phyloP scores from a whole-genome alignment of 2,888 invertebrate genomes.

The Isoperla grammatica region DNA sequence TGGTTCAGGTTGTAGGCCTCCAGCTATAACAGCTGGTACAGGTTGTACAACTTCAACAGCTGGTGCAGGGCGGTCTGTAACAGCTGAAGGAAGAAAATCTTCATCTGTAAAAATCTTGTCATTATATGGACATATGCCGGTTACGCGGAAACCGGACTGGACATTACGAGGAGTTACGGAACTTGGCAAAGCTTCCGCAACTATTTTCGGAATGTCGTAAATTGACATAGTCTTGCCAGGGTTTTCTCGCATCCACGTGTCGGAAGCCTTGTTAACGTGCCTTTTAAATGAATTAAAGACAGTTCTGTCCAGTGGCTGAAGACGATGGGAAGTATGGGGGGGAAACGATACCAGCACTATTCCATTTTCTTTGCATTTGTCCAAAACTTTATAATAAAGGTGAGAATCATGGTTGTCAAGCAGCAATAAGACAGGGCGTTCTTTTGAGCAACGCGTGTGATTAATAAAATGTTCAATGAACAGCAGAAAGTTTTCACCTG shows the following conservation, averaged over 20 bases:
- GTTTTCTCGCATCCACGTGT: slow-evolving; percentile 25
- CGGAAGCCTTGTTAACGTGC: slow-evolving; percentile 32
- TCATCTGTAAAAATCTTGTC: slow-evolving; percentile 30
- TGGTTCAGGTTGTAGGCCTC: no score
- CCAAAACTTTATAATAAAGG: slow-evolving; percentile 32
- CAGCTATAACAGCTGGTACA: no score
- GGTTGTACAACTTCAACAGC: neutral
- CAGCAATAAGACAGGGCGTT: slow-evolving; percentile 31
- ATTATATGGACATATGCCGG: slow-evolving; percentile 34
- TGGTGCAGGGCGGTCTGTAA: slow-evolving; percentile 28
- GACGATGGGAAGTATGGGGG: slow-evolving; percentile 41
- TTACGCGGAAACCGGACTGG: slow-evolving; percentile 30
- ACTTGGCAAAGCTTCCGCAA: slow-evolving; percentile 7
- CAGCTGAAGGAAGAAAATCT: slow-evolving; percentile 30
- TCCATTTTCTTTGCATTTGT: slow-evolving; percentile 38
- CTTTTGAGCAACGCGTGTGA: slow-evolving; percentile 2
- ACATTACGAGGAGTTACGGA: slow-evolving; percentile 32
- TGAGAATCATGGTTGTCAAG: slow-evolving; percentile 41
- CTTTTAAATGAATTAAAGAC: slow-evolving; percentile 41
- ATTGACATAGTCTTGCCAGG: slow-evolving; percentile 30
- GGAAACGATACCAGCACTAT: slow-evolving; percentile 41
- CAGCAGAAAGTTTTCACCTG: slow-evolving; percentile 33
- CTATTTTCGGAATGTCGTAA: slow-evolving; percentile 18
- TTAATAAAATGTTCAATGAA: slow-evolving; percentile 27
- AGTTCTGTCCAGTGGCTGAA: slow-evolving; percentile 42